Percentiles rank a stretch among this genome's conserved stretches.
Conservation (phyloP, 2,888 invertebrate species). For the Sphaerophoria taeniata region DNA sequence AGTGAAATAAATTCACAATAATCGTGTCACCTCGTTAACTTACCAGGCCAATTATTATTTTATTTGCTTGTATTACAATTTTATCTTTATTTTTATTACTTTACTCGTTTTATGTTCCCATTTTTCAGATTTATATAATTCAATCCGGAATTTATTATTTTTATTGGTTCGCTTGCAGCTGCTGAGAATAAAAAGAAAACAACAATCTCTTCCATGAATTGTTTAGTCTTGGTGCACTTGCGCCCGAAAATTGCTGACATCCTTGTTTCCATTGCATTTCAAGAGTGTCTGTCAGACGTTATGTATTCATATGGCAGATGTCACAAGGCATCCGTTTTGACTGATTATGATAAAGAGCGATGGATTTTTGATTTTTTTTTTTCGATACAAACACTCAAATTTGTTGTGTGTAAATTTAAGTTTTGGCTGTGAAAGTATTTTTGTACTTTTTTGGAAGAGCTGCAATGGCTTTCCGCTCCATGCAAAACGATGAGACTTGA, state of each 20-base stretch:
- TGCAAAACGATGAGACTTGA: background rate
- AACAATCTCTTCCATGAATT: constrained; percentile 27
- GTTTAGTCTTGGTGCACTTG: background rate
- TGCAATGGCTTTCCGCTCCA: background rate
- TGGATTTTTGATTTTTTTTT: constrained; percentile 38
- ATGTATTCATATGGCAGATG: constrained; percentile 36
- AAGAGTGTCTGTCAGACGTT: constrained; percentile 25
- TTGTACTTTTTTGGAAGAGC: constrained; percentile 27
- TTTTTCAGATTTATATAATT: constrained; percentile 33
- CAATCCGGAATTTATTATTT: constrained; percentile 23
- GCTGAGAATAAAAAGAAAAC: background rate
- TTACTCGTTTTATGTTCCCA: constrained; percentile 26
- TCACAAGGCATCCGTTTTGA: constrained; percentile 58
- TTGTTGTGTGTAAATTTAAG: background rate
- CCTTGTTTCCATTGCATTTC: background rate
- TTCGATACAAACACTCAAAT: constrained; percentile 6
- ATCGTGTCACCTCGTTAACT: constrained; percentile 60
- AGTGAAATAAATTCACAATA: constrained; percentile 34
- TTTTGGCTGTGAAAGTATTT: constrained; percentile 33
- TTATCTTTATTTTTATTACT: constrained; percentile 31
- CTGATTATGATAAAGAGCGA: constrained; percentile 45
- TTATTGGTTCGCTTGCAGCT: constrained; percentile 11
- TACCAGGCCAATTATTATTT: constrained; percentile 23
- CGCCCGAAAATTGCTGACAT: constrained; percentile 28
- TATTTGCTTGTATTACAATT: background rate